phyloP scores from a whole-genome alignment of 2,113 vertebrate genomes.

The Nerophis lumbriciformis region DNA sequence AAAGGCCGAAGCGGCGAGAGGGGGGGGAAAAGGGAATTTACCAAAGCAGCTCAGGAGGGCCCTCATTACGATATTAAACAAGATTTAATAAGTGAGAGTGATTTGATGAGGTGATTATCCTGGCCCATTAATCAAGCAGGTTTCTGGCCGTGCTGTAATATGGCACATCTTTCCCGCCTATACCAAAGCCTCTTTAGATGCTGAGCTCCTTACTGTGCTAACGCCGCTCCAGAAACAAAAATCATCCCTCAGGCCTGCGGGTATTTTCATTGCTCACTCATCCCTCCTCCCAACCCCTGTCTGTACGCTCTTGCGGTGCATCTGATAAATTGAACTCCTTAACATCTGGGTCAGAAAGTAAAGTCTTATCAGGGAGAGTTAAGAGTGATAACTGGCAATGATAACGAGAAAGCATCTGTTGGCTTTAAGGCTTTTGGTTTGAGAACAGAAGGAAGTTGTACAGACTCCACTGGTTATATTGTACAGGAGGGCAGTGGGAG shows the following conservation, averaged over 20 bases:
- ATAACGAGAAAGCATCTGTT: slow-evolving; percentile 61
- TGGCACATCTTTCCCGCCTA: slow-evolving; percentile 79
- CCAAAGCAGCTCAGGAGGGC: slow-evolving; percentile 93
- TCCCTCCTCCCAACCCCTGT: slow-evolving; percentile 39
- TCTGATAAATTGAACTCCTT: slow-evolving; percentile 69
- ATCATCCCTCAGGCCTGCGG: slow-evolving; percentile 50
- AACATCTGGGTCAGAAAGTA: slow-evolving; percentile 67
- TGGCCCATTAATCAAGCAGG: slow-evolving; percentile 93
- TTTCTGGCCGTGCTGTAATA: slow-evolving; percentile 88
- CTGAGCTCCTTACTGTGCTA: slow-evolving; percentile 88
- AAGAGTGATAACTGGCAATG: slow-evolving; percentile 60
- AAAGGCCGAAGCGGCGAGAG: slow-evolving; percentile 64
- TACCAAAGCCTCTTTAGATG: slow-evolving; percentile 92
- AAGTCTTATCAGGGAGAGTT: slow-evolving; percentile 59
- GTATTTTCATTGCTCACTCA: slow-evolving; percentile 56
- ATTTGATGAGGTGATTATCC: slow-evolving; percentile 98
- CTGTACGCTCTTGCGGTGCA: slow-evolving; percentile 48
- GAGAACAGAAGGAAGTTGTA: slow-evolving; percentile 60
- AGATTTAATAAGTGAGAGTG: slow-evolving; percentile 99
- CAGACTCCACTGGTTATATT: slow-evolving; percentile 43
- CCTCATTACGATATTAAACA: slow-evolving; percentile 99
- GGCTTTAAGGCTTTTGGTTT: slow-evolving; percentile 61
- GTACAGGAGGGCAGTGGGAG: neutral
- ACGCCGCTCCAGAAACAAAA: slow-evolving; percentile 72
- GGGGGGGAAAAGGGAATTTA: slow-evolving; percentile 72